phyloP scores from a whole-genome alignment of 2,113 vertebrate genomes.

The Galemys pyrenaicus region DNA sequence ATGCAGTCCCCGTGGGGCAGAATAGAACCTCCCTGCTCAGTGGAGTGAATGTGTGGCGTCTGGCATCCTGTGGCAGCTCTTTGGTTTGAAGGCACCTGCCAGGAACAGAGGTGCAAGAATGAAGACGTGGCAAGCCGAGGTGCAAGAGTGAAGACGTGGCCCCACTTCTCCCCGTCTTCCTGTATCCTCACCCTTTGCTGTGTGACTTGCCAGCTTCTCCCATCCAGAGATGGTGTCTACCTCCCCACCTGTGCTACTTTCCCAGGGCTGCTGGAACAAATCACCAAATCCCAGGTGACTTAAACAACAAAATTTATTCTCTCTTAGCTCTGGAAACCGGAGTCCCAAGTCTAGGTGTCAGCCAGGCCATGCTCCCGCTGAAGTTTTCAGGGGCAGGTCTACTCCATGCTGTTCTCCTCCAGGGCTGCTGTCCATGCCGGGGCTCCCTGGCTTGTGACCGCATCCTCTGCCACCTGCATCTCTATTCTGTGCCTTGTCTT shows the following conservation, averaged over 20 bases:
- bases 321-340: neutral
- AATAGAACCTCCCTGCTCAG: neutral
- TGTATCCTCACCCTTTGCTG: neutral
- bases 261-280: neutral
- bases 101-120: slow-evolving; percentile 43
- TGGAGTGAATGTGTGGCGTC: neutral
- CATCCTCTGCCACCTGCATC: neutral
- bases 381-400: neutral
- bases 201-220: neutral
- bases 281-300: neutral
- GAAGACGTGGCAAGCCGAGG: neutral
- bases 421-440: fast-evolving
- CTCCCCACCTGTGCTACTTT: neutral
- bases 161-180: neutral
- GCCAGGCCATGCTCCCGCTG: fast-evolving
- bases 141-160: neutral
- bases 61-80: neutral
- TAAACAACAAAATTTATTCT: neutral
- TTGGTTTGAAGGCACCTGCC: neutral
- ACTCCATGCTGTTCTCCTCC: neutral
- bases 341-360: neutral
- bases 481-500: neutral
- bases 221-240: too few relatives aligned
- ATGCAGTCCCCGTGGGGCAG: neutral
- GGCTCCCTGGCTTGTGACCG: neutral